Conservation (phyloP, 1,140 invertebrate genomes). For the Cherax quadricarinatus region DNA sequence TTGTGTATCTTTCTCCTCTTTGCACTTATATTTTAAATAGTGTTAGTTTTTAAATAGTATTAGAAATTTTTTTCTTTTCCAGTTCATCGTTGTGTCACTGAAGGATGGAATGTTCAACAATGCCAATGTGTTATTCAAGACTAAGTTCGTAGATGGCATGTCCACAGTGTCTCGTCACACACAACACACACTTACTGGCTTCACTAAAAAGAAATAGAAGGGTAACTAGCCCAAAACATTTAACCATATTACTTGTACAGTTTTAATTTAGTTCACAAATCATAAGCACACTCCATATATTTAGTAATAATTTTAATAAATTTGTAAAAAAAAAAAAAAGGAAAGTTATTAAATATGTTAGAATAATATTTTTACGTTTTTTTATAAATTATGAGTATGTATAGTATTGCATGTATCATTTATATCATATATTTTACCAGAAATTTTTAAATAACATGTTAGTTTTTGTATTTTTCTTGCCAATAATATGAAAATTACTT, state of each 20-base stretch:
- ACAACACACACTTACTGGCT: conserved; percentile 65
- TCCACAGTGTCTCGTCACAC: conserved; percentile 89
- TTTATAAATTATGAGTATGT: not conserved
- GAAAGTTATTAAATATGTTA: not conserved
- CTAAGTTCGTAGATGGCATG: conserved; percentile 96
- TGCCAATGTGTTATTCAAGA: conserved; percentile 98
- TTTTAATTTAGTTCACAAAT: not conserved
- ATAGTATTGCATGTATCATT: not conserved
- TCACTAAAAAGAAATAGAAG: not conserved
- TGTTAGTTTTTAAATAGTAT: too few relatives aligned
- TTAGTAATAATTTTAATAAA: not conserved
- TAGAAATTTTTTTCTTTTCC: conserved; percentile 76
- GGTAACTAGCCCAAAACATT: not conserved
- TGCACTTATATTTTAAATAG: too few relatives aligned
- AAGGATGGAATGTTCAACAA: conserved; percentile 99
- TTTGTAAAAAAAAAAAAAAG: not conserved
- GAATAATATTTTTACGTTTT: not conserved
- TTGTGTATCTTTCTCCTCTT: too few relatives aligned
- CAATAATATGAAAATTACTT: not conserved
- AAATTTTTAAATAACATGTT: not conserved
- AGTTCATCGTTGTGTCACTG: conserved; percentile 99
- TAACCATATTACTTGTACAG: not conserved
- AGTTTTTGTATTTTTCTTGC: not conserved
- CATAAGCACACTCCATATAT: too few relatives aligned
- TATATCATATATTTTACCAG: not conserved